Conservation (phyloP, 1,140 invertebrate genomes). For the Caenorhabditis elegans region WBcel235 BX284606.5:5460501-5461000, state of each 20-base stretch:
- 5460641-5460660: conserved; percentile 28
- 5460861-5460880: conserved; percentile 18
- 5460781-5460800: conserved; percentile 20
- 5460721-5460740: background rate
- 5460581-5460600: background rate
- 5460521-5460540: too few species aligned
- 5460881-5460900: conserved; percentile 25
- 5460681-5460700: background rate
- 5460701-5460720: background rate
- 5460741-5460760: background rate
- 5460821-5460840: conserved; percentile 23
- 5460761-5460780: background rate
- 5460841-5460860: conserved; percentile 16
- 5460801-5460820: conserved; percentile 33
- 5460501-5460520: too few species aligned
- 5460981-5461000: too few species aligned
- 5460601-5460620: background rate
- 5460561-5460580: too few species aligned
- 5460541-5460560: too few species aligned
- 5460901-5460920: background rate
- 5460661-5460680: conserved; percentile 9
- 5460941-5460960: background rate
- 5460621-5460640: background rate
- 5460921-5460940: background rate
- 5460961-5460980: background rate